These are phyloP conservation scores for Serilophus lunatus DNA, from an alignment of 2,113 vertebrate genomes.

Conservation along the genomic window DNA sequence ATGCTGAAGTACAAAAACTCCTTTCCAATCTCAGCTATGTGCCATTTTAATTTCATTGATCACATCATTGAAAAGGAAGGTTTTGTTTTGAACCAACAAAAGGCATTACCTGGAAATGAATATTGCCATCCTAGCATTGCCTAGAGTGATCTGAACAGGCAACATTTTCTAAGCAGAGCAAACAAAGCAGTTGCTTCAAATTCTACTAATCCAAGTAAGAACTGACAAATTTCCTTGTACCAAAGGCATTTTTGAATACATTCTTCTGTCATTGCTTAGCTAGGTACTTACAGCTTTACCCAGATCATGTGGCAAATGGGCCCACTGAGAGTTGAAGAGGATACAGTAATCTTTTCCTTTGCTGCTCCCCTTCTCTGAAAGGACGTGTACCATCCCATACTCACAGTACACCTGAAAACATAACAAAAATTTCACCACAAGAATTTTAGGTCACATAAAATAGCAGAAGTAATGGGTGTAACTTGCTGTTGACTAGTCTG, in stretches of 20 bases:
- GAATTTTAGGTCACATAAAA: not conserved
- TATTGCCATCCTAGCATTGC: not conserved
- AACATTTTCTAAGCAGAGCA: not conserved
- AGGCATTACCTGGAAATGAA: not conserved
- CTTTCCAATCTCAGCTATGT: not conserved
- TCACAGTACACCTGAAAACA: slow-evolving; percentile 81
- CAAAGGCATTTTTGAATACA: not conserved
- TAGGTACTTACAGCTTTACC: slow-evolving; percentile 86
- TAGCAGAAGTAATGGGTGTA: not conserved
- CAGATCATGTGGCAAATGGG: slow-evolving; percentile 89
- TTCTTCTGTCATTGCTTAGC: not conserved
- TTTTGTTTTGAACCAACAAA: not conserved
- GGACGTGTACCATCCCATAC: slow-evolving; percentile 91
- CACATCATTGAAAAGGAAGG: not conserved
- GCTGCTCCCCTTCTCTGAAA: slow-evolving; percentile 72
- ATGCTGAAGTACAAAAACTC: not conserved
- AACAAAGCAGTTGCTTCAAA: not conserved
- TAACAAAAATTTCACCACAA: not conserved
- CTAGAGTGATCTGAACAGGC: not conserved
- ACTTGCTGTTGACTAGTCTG: not conserved
- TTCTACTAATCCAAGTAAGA: not conserved
- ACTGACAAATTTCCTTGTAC: not conserved
- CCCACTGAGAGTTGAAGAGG: slow-evolving; percentile 93
- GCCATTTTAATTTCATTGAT: not conserved
- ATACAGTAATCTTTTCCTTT: slow-evolving; percentile 93